Conservation (phyloP, 2,888 invertebrate species). For the Opisthograptis luteolata region DNA sequence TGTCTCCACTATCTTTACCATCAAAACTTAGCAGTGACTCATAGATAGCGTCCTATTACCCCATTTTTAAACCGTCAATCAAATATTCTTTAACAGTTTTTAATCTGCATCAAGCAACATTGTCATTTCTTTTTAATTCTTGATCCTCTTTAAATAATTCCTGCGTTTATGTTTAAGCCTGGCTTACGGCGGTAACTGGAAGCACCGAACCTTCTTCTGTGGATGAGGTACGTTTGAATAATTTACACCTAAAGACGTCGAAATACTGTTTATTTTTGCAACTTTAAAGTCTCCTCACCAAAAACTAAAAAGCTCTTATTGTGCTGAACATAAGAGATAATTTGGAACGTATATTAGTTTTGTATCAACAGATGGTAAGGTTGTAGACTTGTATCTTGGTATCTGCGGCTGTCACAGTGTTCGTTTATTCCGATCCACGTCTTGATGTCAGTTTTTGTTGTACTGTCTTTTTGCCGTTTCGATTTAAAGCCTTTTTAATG, state of each 20-base stretch:
- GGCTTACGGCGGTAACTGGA: conserved; percentile 67
- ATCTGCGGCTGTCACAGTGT: conserved; percentile 64
- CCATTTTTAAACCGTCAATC: conserved; percentile 37
- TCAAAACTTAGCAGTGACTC: neutral
- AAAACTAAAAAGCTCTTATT: conserved; percentile 36
- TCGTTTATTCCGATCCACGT: conserved; percentile 63
- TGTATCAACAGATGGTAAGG: conserved; percentile 30
- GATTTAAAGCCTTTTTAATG: conserved; percentile 67
- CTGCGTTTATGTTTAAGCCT: conserved; percentile 69
- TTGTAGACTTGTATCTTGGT: conserved; percentile 55
- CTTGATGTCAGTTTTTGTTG: conserved; percentile 32
- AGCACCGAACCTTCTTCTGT: conserved; percentile 61
- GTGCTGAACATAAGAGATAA: conserved; percentile 30
- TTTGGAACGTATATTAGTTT: conserved; percentile 23
- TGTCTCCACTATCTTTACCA: neutral
- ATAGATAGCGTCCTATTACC: neutral
- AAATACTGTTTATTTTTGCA: conserved; percentile 54
- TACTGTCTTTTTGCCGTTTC: conserved; percentile 43
- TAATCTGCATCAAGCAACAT: conserved; percentile 57
- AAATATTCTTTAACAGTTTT: conserved; percentile 36
- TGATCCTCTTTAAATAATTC: conserved; percentile 70
- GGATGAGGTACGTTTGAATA: conserved; percentile 77
- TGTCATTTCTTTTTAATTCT: conserved; percentile 61
- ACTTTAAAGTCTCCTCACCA: conserved; percentile 26
- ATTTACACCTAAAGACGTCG: conserved; percentile 78